Base-by-base conservation (phyloP, 2,113 vertebrate genomes). In the Notiomystis cincta region DNA sequence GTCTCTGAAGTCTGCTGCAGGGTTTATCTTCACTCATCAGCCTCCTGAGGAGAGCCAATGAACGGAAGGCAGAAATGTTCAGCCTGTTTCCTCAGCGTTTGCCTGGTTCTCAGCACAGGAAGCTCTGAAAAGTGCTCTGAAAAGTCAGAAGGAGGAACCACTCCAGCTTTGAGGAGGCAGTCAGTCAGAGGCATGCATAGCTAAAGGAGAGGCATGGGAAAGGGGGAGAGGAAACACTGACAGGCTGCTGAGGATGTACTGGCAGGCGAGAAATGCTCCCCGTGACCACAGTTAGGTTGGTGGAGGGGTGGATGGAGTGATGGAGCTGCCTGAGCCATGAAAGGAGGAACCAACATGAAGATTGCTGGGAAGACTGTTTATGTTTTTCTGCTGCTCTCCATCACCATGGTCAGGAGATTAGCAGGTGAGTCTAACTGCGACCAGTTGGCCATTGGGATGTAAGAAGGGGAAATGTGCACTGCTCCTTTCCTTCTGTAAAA, bases 41-140 rank as follows among this genome's bases (percentile, higher is more conserved):
- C 94, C 94, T 93, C 95, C 65, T 50, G 90, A 96, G 44, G 54
- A 96, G 97, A 97, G 87, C 97, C 97, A 98, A 97, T 98, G 95
- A 98, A 95, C 96, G 51, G 88, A 95, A 94, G 94, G 96, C 91
- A 93, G 94, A 93, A 60, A 31, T 93, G 61, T 72, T 97, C 87
- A 96, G n/a, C 82, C 96, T 95, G 95, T 94, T 98, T 98, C 97
- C 97, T 98, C 97, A 70, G 82, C 5, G 56, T 97, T 96, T 44
- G 94, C 94, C 95, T 95, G 82, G 88, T 66, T 91, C 82, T 94
- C 90, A 76, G 94, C 80, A 98, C 98, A 98, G 98, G 98, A 98
- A 98, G 97, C 96, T 69, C 97, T 95, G 72, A 75, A 65, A 56
- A 89, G 77, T 90, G 93, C 93, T 97, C 96, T 97, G 93, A 96